Percentiles rank a stretch among this genome's conserved stretches.
Evolutionary conservation across 2,888 invertebrate genomes (phyloP).

Genomic region (Amphipyra berbera): DNA sequence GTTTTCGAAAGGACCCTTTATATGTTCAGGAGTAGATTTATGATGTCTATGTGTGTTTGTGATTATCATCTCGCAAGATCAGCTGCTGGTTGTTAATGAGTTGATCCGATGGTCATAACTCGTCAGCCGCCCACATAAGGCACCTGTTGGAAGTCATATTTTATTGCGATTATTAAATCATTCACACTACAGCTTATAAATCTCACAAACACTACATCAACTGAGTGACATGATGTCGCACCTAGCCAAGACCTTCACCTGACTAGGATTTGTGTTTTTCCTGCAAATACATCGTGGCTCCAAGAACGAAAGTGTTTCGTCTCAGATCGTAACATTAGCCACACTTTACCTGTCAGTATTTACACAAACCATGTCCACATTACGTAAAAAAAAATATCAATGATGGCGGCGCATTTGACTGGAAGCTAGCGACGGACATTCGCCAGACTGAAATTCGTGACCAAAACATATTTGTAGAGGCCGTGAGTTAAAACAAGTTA

Average conservation of each 20-base stretch:
- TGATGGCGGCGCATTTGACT: slow-evolving; percentile 13
- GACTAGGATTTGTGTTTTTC: background rate
- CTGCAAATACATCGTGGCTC: slow-evolving; percentile 1
- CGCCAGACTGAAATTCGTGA: slow-evolving; percentile 46
- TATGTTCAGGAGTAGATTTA: too few species aligned
- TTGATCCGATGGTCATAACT: slow-evolving; percentile 10
- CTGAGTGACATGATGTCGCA: slow-evolving; percentile 11
- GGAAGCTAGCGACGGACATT: slow-evolving; percentile 44
- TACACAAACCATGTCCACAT: slow-evolving; percentile 34
- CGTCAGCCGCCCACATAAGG: slow-evolving; percentile 23
- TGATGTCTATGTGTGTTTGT: too few species aligned
- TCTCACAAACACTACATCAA: slow-evolving; percentile 15
- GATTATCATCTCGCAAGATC: background rate
- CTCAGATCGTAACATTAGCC: slow-evolving; percentile 13
- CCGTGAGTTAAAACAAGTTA: slow-evolving; percentile 28
- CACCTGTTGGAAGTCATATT: slow-evolving; percentile 30
- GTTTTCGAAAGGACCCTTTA: too few species aligned
- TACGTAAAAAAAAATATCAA: slow-evolving; percentile 32
- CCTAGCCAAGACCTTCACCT: slow-evolving; percentile 18
- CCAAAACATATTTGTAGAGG: slow-evolving; percentile 38
- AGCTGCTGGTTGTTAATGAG: slow-evolving; percentile 1
- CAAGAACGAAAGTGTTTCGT: slow-evolving; percentile 3
- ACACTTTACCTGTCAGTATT: slow-evolving; percentile 36
- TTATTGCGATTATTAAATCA: slow-evolving; percentile 32
- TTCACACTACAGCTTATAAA: slow-evolving; percentile 11